Evolutionary conservation across 92 coral and sea anemone genomes (phyloP).

Genomic region (Epizoanthus rinbou): DNA sequence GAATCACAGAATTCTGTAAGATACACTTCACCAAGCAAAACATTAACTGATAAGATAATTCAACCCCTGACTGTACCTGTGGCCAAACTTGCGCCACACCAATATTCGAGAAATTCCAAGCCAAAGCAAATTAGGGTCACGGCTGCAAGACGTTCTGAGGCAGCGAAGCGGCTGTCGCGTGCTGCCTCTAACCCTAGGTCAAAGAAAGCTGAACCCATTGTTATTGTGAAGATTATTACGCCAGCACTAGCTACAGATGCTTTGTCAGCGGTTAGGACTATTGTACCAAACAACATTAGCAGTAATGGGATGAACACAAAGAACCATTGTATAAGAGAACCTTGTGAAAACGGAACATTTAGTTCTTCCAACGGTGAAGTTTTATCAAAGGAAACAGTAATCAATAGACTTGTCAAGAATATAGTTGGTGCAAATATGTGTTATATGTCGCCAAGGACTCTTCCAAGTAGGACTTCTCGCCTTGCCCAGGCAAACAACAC

Average conservation of each 20-base stretch:
- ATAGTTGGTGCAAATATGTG: background rate
- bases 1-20: constrained; percentile 18
- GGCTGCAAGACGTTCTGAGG: constrained; percentile 80
- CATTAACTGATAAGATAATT: constrained; percentile 47
- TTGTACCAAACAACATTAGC: constrained; percentile 71
- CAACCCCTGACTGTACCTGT: constrained; percentile 86
- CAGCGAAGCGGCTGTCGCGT: constrained; percentile 68
- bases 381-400: constrained; percentile 32
- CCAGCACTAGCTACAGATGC: constrained; percentile 69
- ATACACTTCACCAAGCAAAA: constrained; percentile 35
- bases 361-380: constrained; percentile 43
- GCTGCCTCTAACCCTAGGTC: constrained; percentile 49
- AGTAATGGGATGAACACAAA: constrained; percentile 55
- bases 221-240: constrained; percentile 67
- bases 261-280: constrained; percentile 68
- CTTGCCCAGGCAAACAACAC: constrained; percentile 28
- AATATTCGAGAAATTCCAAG: constrained; percentile 41
- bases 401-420: constrained; percentile 22
- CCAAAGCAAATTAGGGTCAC: constrained; percentile 66
- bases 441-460: constrained; percentile 13
- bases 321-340: constrained; percentile 70
- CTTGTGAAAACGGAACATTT: constrained; percentile 25
- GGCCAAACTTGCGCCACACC: constrained; percentile 59
- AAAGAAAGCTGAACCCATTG: constrained; percentile 57
- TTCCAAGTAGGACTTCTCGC: constrained; percentile 37